Evolutionary conservation across 2,113 vertebrate genomes (phyloP), one percentile per base, ranked within the genome.

Genomic region (Chionis minor): DNA sequence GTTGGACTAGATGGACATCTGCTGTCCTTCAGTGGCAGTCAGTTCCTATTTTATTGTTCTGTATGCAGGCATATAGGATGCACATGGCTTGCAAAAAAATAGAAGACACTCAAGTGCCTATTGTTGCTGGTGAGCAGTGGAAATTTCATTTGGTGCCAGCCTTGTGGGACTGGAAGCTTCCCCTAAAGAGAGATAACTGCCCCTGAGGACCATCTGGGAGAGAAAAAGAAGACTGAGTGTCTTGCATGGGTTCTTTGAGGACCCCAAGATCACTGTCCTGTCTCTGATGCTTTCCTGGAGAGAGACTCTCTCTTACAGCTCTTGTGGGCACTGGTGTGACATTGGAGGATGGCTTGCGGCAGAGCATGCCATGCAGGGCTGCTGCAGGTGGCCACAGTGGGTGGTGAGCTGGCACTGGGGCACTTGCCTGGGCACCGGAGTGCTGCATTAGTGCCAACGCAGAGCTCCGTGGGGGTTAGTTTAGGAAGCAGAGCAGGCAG

Each of bases 351-450:
- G 22, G 44, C 16, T 83, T 2, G 1, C 33, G 45, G 24, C 63
- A 59, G 10, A 55, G 27, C 1, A 0, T 0, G 2, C 40, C 5
- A 3, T 17, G 32, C n/a, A 26, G 58, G 35, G 49, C 56, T 70
- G 33, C 54, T 52, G 42, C 58, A 77, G n/a, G 38, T 71, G 56
- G 33, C 38, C 3, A 3, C 13, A 55, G 15, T 35, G 17, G 28
- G 42, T 26, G 20, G n/a, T 55, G 52, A 40, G 55, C 42, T 40
- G 66, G 42, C 4, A 0, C 22, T 69, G 54, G 23, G 30, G 26
- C 16, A 22, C 45, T 42, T 66, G 22, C 21, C 45, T 67, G 73
- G 45, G 54, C 45, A 42, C 15, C 0, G 1, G 51, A 42, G 45
- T 8, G n/a, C 56, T 86, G 32, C 82, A 87, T n/a, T 47, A 59